phyloP scores from a whole-genome alignment of 2,113 vertebrate genomes.

The Atlantisia rogersi region DNA sequence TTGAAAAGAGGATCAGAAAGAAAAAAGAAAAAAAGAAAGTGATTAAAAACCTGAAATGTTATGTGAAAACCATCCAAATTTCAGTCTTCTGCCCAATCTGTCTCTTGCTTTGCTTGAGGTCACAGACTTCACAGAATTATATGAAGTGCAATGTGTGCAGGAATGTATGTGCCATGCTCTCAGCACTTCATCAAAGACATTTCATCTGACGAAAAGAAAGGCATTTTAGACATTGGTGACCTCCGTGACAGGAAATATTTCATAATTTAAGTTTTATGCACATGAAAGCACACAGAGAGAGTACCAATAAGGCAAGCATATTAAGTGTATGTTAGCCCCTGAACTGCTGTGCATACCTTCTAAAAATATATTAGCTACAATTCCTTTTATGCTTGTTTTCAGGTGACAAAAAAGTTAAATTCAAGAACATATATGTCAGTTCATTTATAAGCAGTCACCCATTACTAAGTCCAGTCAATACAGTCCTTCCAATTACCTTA shows the following conservation, averaged over 20 bases:
- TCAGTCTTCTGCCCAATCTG: not conserved
- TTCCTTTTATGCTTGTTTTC: not conserved
- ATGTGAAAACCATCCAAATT: not conserved
- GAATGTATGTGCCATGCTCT: not conserved
- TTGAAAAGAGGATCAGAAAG: not conserved
- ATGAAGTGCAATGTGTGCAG: not conserved
- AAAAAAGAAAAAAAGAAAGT: not conserved
- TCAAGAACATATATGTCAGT: not conserved
- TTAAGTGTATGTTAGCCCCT: accelerated
- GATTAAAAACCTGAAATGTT: not conserved
- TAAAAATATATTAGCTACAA: not conserved
- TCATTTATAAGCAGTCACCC: not conserved
- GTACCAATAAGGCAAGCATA: not conserved
- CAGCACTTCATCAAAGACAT: not conserved
- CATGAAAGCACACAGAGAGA: not conserved
- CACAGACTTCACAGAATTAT: not conserved
- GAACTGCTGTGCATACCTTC: not conserved
- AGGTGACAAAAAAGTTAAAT: not conserved
- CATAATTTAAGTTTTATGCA: not conserved
- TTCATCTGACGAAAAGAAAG: not conserved
- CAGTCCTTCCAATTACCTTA: not conserved
- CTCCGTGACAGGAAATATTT: not conserved
- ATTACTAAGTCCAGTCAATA: not conserved
- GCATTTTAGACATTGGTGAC: not conserved
- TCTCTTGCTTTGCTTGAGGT: not conserved